Evolutionary conservation across 1,140 invertebrate genomes (phyloP), one percentile per base, ranked within the genome.

Genomic region (Caenorhabditis tropicalis): DNA sequence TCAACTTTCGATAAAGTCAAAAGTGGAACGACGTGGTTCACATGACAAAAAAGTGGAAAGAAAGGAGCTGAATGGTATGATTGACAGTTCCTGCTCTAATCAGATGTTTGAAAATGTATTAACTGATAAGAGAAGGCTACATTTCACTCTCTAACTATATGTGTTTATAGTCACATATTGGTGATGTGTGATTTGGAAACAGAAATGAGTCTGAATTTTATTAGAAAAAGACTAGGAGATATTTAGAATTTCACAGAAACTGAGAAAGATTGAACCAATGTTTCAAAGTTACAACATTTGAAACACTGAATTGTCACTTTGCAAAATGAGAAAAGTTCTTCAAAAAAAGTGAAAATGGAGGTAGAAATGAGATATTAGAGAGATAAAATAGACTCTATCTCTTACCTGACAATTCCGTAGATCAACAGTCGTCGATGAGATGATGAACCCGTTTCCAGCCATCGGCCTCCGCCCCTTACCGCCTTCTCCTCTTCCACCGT

Each of bases 331-430:
- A 9, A 27, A 27, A 24, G 39, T 6, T 43, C n/a, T n/a, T 51
- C 48, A 51, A 51, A 56, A 24, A 56, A 27, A 9, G 24, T 27
- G 24, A 56, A 56, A 56, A 24, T 29, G 53, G 51, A 51, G 6
- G 21, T n/a, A 27, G 29, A 56, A 56, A 27, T 9, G 9, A 56
- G 24, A n/a, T 2, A 5, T 19, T n/a, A 27, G 24, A 10, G 21
- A 56, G 7, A n/a, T 56, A 56, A 56, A 51, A 51, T 19, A 6
- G 16, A 51, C 49, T n/a, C 19, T 56, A 46, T 10, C 19, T 36
- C 60, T 39, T 16, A 74, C 65, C 65, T 43, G 29, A n/a, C 65
- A n/a, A 74, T 74, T 74, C 65, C 65, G 65, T 74, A 74, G 65
- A 74, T 43, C 65, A 74, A 74, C 65, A 74, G 36, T 12, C 65